Conservation (phyloP, 2,888 invertebrate genomes). For the Agrochola lota region DNA sequence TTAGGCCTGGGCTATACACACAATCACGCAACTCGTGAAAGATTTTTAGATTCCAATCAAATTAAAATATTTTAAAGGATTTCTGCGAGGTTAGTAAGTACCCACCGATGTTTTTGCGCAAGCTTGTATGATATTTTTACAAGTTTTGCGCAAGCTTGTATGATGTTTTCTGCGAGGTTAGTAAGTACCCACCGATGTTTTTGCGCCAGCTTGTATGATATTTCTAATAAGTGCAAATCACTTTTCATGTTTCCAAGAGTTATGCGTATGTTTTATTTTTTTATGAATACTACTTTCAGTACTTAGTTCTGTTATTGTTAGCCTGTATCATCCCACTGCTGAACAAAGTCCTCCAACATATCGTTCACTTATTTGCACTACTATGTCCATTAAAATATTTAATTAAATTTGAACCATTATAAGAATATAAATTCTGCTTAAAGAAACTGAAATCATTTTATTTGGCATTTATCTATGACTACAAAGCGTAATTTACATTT, state of each 20-base stretch:
- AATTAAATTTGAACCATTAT: slow-evolving; percentile 21
- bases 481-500: slow-evolving; percentile 90
- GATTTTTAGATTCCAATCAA: slow-evolving; percentile 16
- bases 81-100: background rate
- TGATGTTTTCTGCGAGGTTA: background rate
- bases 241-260: background rate
- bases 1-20: slow-evolving; percentile 53
- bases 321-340: background rate
- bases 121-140: too few species aligned
- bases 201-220: slow-evolving; percentile 18
- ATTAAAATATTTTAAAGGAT: slow-evolving; percentile 46
- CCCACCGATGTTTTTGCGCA: background rate
- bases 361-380: background rate
- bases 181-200: background rate
- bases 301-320: background rate
- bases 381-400: slow-evolving; percentile 49
- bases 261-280: background rate
- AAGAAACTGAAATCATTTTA: slow-evolving; percentile 69
- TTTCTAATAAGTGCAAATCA: slow-evolving; percentile 45
- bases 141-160: slow-evolving; percentile 14
- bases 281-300: background rate
- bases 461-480: slow-evolving; percentile 87
- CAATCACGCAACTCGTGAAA: slow-evolving; percentile 48
- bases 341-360: background rate
- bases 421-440: slow-evolving; percentile 34